A percentile compares a stretch with the other conserved stretches of the same genome.
These are phyloP conservation scores for Tenualosa ilisha DNA, from an alignment of 2,797 vertebrate species.

Conservation along the genomic window DNA sequence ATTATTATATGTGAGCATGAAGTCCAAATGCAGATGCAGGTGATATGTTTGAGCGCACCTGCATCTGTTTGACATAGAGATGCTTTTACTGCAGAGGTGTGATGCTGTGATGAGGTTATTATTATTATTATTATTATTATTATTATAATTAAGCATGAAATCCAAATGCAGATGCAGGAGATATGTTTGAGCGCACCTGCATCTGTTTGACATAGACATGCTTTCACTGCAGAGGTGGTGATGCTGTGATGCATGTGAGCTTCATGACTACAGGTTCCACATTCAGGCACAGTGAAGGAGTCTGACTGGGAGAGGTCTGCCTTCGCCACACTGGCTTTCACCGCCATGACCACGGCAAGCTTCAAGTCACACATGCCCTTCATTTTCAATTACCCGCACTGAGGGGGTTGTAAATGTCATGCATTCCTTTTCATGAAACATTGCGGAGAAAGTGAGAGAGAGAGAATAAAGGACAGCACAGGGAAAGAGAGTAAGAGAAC, in stretches of 20 bases:
- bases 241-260: neutral
- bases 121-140: too few relatives aligned
- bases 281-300: neutral
- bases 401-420: slow-evolving; percentile 16
- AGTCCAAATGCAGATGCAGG: neutral
- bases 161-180: neutral
- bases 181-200: neutral
- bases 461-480: neutral
- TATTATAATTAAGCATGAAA: neutral
- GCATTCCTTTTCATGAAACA: slow-evolving; percentile 6
- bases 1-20: neutral
- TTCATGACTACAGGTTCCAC: neutral
- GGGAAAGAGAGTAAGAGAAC: slow-evolving; percentile 19
- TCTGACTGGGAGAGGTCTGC: neutral
- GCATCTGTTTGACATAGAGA: neutral
- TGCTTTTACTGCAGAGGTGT: neutral
- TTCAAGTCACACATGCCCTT: slow-evolving; percentile 15
- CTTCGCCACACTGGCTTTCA: neutral
- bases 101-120: too few relatives aligned
- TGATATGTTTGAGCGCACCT: neutral
- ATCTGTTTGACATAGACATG: neutral
- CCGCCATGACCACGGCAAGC: neutral
- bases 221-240: neutral
- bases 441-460: neutral
- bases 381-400: slow-evolving; percentile 9